phyloP scores from a whole-genome alignment of 2,888 invertebrate genomes.

The Nyleta sp. region DNA sequence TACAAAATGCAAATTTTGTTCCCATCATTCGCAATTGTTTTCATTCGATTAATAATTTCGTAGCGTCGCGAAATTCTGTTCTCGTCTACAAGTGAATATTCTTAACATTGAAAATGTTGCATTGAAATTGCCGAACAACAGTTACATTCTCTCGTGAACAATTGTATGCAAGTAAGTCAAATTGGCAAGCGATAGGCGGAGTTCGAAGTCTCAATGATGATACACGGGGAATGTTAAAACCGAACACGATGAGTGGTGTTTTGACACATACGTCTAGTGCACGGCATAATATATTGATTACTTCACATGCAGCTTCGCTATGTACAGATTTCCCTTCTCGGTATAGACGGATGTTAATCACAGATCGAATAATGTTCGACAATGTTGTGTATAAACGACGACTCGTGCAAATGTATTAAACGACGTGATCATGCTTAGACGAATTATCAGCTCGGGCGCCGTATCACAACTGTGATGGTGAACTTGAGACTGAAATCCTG shows the following conservation, averaged over 20 bases:
- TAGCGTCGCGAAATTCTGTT: no score
- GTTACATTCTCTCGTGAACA: no score
- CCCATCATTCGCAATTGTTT: no score
- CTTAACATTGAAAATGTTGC: no score
- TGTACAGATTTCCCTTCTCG: slow-evolving; percentile 34
- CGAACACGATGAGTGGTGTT: slow-evolving; percentile 45
- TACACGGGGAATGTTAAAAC: slow-evolving; percentile 13
- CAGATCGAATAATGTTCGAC: slow-evolving; percentile 27
- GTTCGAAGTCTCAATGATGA: no score
- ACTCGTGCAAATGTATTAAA: slow-evolving; percentile 9
- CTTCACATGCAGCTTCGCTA: slow-evolving; percentile 57
- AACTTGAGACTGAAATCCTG: no score
- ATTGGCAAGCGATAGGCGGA: no score
- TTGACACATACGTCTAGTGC: slow-evolving; percentile 64
- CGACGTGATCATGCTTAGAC: slow-evolving; percentile 45
- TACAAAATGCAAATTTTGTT: no score
- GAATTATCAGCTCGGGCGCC: slow-evolving; percentile 14
- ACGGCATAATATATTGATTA: slow-evolving; percentile 66
- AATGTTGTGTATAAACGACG: slow-evolving; percentile 21
- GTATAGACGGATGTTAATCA: slow-evolving; percentile 49
- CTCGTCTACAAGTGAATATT: no score
- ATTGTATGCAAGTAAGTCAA: no score
- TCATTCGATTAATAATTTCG: no score
- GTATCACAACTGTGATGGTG: slow-evolving; percentile 40
- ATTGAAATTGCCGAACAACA: no score